Conservation (phyloP, 2,888 invertebrate genomes). For the Volucella zonaria region DNA sequence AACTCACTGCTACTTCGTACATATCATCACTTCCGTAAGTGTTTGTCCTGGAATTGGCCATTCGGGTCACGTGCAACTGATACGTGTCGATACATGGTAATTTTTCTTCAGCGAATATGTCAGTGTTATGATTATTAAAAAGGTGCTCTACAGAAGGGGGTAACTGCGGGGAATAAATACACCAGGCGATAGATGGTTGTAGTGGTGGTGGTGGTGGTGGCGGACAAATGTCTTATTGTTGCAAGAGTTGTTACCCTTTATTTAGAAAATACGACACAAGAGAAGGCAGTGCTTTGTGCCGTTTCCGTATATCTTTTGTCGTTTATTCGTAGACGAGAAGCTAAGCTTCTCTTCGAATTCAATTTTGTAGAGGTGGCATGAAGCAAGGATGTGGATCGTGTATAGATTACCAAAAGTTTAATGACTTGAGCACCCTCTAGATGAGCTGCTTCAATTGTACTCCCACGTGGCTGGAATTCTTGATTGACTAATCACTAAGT, state of each 20-base stretch:
- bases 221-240: constrained; percentile 60
- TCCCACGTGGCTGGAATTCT: constrained; percentile 50
- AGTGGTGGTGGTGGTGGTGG: neutral
- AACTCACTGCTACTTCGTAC: neutral
- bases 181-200: neutral
- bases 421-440: constrained; percentile 36
- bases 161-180: neutral
- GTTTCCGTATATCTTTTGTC: neutral
- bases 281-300: constrained; percentile 1
- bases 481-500: constrained; percentile 60
- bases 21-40: constrained; percentile 70
- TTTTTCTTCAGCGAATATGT: constrained; percentile 68
- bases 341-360: constrained; percentile 41
- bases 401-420: constrained; percentile 57
- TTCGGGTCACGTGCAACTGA: constrained; percentile 68
- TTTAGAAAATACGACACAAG: neutral
- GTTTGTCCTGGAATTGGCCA: constrained; percentile 63
- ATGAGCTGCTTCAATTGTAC: constrained; percentile 41
- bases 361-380: constrained; percentile 27
- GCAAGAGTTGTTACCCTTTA: constrained; percentile 57
- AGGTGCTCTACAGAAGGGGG: neutral
- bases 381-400: constrained; percentile 38
- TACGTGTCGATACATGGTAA: constrained; percentile 74
- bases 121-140: constrained; percentile 74
- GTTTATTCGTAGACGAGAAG: neutral